Base-by-base conservation (phyloP, 2,797 vertebrate genomes). In the Centroberyx gerrardi region DNA sequence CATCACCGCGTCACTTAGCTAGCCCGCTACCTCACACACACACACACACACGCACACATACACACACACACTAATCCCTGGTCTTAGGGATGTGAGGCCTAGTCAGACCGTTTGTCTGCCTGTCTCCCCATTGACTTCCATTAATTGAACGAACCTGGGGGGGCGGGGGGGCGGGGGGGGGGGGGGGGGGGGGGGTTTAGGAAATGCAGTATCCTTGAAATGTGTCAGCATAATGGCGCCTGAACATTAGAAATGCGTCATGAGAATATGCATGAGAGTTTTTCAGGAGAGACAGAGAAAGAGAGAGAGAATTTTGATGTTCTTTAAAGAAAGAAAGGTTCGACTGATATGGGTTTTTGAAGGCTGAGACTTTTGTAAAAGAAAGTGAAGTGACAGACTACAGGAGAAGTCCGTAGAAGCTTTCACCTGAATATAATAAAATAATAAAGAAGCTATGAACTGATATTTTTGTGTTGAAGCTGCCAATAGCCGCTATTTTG, bases 1-100 rank as follows among this genome's bases (percentile, higher is more conserved):
- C 91, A 92, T 91, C 92, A 93, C 80, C 44, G 81, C 54, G 13
- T 84, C 87, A 88, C 81, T 92, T 88, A 90, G 77, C 78, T 80
- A 72, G 76, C 72, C 66, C 60, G 81, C 89, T 86, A 81, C 76
- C 77, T 69, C 81, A 76, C 74, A 68, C 71, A 64, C 77, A 56
- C 67, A 62, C 67, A 52, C 56, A 42, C 53, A 72, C 61, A 64
- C 8, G 8, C 27, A 29, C 55, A 29, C 51, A 49, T 31, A 61
- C 49, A 63, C 42, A 63, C 38, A 62, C 44, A 78, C 61, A 31
- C 75, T 74, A 83, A 85, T 78, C 78, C 72, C 3, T 3, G 52
- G 78, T 79, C 33, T 84, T 77, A 69, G 51, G 58, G 40, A 46
- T 76, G 80, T 22, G 70, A 79, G 74, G 74, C 68, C 65, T 63